A percentile compares a stretch with the other conserved stretches of the same genome.
These are phyloP conservation scores for Enteromius fasciolatus DNA, from an alignment of 2,797 vertebrate genomes.

Conservation along the genomic window DNA sequence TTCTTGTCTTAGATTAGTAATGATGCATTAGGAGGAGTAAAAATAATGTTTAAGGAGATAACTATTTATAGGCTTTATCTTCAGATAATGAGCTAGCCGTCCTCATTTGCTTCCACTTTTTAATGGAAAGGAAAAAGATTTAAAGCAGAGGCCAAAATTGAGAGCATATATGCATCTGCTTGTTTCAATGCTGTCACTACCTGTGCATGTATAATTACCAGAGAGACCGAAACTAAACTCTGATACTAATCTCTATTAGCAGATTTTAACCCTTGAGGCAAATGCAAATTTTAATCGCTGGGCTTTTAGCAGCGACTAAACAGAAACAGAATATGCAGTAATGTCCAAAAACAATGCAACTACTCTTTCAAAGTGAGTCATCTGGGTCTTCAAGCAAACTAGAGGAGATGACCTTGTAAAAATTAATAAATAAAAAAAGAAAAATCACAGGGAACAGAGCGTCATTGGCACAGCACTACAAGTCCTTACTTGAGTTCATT, in stretches of 20 bases:
- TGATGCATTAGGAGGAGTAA: constrained; percentile 74
- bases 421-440: not conserved
- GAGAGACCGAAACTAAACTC: constrained; percentile 48
- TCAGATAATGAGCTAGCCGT: constrained; percentile 57
- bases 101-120: constrained; percentile 60
- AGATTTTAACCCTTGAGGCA: constrained; percentile 53
- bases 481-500: not conserved
- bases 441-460: not conserved
- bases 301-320: constrained; percentile 17
- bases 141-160: constrained; percentile 62
- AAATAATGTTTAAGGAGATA: constrained; percentile 64
- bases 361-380: constrained; percentile 61
- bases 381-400: constrained; percentile 17
- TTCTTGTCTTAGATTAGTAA: constrained; percentile 69
- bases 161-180: constrained; percentile 24
- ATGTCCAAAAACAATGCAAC: constrained; percentile 20
- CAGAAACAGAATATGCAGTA: constrained; percentile 5
- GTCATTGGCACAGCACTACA: not conserved
- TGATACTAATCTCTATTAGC: constrained; percentile 54
- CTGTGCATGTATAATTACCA: constrained; percentile 50
- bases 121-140: constrained; percentile 56
- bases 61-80: constrained; percentile 59
- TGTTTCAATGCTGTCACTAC: constrained; percentile 19
- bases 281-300: constrained; percentile 34
- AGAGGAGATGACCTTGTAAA: not conserved